Conservation (phyloP, 1,140 invertebrate species). For the Meloidogyne exigua region DNA sequence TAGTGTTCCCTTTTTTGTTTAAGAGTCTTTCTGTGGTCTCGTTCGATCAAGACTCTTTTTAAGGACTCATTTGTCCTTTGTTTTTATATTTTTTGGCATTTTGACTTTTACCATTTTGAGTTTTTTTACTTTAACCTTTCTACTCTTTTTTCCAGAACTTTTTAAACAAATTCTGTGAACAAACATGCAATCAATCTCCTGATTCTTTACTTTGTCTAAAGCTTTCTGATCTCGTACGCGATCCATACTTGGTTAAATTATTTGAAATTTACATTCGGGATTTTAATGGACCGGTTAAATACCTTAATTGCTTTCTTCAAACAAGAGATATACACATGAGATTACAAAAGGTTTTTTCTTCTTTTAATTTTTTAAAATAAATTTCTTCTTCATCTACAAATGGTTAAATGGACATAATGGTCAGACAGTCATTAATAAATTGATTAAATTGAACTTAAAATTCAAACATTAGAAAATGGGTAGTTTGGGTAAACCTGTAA, state of each 20-base stretch:
- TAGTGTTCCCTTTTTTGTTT: no score
- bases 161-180: conserved; percentile 35
- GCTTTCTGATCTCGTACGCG: conserved; percentile 42
- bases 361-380: not conserved
- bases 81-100: not conserved
- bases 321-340: conserved; percentile 38
- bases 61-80: no score
- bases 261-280: conserved; percentile 50
- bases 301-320: conserved; percentile 48
- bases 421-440: no score
- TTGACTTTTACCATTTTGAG: not conserved
- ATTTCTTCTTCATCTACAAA: no score
- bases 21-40: no score
- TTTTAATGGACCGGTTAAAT: conserved; percentile 43
- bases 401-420: no score
- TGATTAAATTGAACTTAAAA: no score
- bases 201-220: conserved; percentile 47
- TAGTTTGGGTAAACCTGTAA: no score
- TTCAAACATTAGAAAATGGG: no score
- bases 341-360: conserved; percentile 32
- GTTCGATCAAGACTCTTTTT: no score
- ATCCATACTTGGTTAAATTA: conserved; percentile 37
- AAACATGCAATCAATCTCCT: conserved; percentile 33
- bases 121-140: not conserved
- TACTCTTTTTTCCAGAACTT: conserved; percentile 11